A percentile compares a stretch with the other conserved stretches of the same genome.
phyloP scores from a whole-genome alignment of 2,888 invertebrate species.

The Iphiclides podalirius region DNA sequence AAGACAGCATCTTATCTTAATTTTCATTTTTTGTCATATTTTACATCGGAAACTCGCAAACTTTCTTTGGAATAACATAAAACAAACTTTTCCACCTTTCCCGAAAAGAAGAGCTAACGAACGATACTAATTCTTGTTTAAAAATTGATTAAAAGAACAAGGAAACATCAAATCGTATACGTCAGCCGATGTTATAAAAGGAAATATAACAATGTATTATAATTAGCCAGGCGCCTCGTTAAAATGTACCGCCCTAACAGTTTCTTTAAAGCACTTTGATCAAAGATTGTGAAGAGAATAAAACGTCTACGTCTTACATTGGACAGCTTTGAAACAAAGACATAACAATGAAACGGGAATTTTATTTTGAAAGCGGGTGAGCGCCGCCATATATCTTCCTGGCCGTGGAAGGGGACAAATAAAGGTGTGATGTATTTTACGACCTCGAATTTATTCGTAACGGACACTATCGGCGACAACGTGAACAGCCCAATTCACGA shows the following conservation, averaged over 20 bases:
- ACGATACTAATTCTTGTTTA: background rate
- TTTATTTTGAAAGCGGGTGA: constrained; percentile 27
- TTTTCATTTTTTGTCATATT: background rate
- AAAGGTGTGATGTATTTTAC: constrained; percentile 27
- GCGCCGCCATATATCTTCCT: constrained; percentile 25
- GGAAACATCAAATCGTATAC: background rate
- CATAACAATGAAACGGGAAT: constrained; percentile 29
- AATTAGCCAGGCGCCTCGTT: constrained; percentile 11
- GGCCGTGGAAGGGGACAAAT: constrained; percentile 23
- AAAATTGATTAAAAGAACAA: background rate
- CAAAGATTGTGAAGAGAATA: constrained; percentile 19
- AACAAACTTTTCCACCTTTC: background rate
- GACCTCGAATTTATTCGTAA: constrained; percentile 22
- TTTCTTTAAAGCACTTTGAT: constrained; percentile 5
- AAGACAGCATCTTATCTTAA: background rate
- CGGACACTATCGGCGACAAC: constrained; percentile 16
- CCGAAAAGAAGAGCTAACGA: background rate
- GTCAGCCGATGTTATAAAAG: background rate
- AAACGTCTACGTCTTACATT: constrained; percentile 18
- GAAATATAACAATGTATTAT: background rate
- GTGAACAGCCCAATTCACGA: constrained; percentile 15
- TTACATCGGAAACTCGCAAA: too few relatives aligned
- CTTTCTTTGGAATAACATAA: background rate
- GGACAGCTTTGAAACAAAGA: constrained; percentile 30
- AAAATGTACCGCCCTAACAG: constrained; percentile 13